phyloP scores from a whole-genome alignment of 2,888 invertebrate species.

The Neoascia interrupta region DNA sequence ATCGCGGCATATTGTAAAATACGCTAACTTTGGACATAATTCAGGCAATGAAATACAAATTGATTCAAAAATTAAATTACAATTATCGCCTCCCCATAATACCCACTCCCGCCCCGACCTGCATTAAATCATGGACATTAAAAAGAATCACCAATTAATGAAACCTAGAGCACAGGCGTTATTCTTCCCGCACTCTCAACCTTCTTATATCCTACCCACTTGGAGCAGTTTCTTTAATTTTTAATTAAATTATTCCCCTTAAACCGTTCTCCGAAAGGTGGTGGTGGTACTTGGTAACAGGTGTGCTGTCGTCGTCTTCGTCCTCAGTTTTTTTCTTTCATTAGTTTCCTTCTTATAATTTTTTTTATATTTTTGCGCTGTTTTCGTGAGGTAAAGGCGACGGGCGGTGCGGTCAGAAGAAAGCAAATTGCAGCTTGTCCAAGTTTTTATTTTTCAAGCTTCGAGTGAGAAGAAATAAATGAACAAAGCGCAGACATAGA shows the following conservation, averaged over 20 bases:
- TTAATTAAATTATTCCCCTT: conserved; percentile 66
- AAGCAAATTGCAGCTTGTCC: conserved; percentile 50
- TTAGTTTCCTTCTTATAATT: conserved; percentile 31
- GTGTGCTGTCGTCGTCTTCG: conserved; percentile 50
- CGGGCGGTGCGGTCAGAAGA: background rate
- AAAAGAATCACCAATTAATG: conserved; percentile 58
- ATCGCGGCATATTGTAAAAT: conserved; percentile 44
- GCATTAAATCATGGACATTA: conserved; percentile 46
- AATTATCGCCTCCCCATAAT: conserved; percentile 56
- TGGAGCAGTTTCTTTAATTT: conserved; percentile 63
- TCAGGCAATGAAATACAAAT: conserved; percentile 64
- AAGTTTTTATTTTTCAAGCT: conserved; percentile 24
- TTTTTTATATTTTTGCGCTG: background rate
- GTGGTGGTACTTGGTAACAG: conserved; percentile 58
- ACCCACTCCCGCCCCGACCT: background rate
- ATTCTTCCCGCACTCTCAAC: too few relatives aligned
- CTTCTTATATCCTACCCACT: too few relatives aligned
- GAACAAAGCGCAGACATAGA: conserved; percentile 39
- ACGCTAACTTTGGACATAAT: conserved; percentile 56
- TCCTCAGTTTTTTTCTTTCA: conserved; percentile 44
- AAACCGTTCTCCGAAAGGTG: conserved; percentile 15
- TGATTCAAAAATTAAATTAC: conserved; percentile 68
- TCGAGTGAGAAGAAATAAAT: conserved; percentile 51
- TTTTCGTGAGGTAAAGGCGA: background rate
- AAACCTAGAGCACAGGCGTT: conserved; percentile 32